phyloP scores from a whole-genome alignment of 2,113 vertebrate genomes.

The Lagopus muta region DNA sequence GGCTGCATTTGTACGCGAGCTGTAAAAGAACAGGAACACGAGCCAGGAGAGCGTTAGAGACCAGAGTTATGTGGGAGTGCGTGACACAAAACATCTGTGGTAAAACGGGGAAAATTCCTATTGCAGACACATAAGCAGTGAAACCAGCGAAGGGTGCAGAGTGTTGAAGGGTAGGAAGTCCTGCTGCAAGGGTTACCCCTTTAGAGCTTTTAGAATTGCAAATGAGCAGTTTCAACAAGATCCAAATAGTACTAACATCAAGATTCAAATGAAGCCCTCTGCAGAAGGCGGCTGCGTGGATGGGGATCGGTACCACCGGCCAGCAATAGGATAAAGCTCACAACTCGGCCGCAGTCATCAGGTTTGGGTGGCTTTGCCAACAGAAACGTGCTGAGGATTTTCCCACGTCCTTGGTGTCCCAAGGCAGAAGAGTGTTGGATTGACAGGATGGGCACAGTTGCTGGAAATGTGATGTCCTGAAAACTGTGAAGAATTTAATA shows the following conservation, averaged over 20 bases:
- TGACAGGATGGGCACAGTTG: neutral
- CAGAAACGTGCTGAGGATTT: neutral
- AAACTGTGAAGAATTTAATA: neutral
- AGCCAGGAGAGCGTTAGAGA: neutral
- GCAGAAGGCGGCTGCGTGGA: neutral
- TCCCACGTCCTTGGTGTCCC: neutral
- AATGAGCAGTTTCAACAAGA: neutral
- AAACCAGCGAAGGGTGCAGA: neutral
- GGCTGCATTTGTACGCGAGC: neutral
- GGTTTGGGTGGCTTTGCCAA: rapidly evolving
- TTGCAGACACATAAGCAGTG: neutral
- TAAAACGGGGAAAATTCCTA: neutral
- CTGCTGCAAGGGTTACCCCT: neutral
- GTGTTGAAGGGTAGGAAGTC: neutral
- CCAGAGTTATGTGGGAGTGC: neutral
- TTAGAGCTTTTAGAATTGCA: neutral
- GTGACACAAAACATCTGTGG: neutral
- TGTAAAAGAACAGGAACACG: neutral
- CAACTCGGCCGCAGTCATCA: neutral
- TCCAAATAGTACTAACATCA: neutral
- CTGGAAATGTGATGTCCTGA: neutral
- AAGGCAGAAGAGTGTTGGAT: neutral
- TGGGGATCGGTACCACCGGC: neutral
- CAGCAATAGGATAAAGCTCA: rapidly evolving
- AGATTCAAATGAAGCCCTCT: neutral